Conservation (phyloP, 2,113 vertebrate genomes). For the Herpailurus yagouaroundi region DNA sequence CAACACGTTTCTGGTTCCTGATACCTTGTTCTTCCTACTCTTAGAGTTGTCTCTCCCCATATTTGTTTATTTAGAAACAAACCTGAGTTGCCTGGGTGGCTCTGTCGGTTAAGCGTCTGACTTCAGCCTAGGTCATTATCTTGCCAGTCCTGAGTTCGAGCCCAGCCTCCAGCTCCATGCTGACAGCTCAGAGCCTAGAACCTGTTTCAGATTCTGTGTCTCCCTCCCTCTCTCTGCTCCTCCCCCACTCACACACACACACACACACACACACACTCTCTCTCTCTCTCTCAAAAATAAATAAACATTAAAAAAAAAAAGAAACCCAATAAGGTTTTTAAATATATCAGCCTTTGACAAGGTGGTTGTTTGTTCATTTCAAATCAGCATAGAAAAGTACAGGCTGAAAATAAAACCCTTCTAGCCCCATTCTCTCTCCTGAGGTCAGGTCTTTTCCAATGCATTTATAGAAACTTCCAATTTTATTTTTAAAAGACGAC, state of each 20-base stretch:
- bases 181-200: no score
- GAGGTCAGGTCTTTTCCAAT: neutral
- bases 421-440: neutral
- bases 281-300: no score
- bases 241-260: no score
- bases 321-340: neutral
- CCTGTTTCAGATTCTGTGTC: no score
- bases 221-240: no score
- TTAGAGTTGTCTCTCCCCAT: neutral
- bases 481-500: neutral
- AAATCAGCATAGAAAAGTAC: neutral
- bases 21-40: neutral
- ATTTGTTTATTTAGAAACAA: neutral
- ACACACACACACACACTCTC: no score
- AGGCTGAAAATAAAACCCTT: neutral
- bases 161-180: no score
- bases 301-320: neutral
- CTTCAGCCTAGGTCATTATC: no score
- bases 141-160: no score
- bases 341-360: neutral
- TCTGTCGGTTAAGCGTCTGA: no score
- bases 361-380: conserved; percentile 1
- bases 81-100: no score
- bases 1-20: neutral
- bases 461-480: neutral